These are phyloP conservation scores for Lutjanus erythropterus DNA, from an alignment of 2,113 vertebrate species.

Conservation along the genomic window DNA sequence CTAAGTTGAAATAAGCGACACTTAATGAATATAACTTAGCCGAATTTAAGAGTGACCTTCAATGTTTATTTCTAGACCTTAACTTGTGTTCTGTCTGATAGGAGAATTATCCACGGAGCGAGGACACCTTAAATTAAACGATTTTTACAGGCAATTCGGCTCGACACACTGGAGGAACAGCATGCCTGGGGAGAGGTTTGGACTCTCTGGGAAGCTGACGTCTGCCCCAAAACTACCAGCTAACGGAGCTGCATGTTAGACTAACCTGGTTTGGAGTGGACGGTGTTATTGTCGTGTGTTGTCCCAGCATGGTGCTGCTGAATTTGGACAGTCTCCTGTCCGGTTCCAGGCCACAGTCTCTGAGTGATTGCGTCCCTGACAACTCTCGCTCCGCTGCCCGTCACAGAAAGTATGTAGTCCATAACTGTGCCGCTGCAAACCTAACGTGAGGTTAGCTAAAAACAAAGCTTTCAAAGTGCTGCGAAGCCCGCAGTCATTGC, in stretches of 20 bases:
- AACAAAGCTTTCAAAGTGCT: background rate
- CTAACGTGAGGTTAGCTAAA: background rate
- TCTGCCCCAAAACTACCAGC: background rate
- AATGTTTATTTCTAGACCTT: background rate
- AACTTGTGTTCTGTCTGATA: rapidly evolving
- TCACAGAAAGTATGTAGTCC: slow-evolving; percentile 83
- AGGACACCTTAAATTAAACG: background rate
- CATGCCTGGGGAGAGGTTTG: too few relatives aligned
- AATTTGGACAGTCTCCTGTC: slow-evolving; percentile 42
- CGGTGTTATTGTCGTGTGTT: background rate
- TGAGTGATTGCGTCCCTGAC: slow-evolving; percentile 80
- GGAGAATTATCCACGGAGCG: rapidly evolving
- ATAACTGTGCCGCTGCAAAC: slow-evolving; percentile 40
- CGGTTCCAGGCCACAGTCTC: slow-evolving; percentile 77
- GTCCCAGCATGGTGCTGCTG: slow-evolving; percentile 10
- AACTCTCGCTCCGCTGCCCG: slow-evolving; percentile 76
- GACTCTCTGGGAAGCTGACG: background rate
- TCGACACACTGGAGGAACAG: rapidly evolving
- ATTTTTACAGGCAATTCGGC: background rate
- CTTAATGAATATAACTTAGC: rapidly evolving
- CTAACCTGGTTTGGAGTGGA: slow-evolving; percentile 57
- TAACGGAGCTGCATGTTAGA: background rate
- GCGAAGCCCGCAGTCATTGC: background rate
- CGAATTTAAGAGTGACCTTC: background rate
- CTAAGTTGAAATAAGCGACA: rapidly evolving